A percentile compares a stretch with the other conserved stretches of the same genome.
Evolutionary conservation across 2,113 vertebrate species (phyloP).

Genomic region (Anoura caudifer): DNA sequence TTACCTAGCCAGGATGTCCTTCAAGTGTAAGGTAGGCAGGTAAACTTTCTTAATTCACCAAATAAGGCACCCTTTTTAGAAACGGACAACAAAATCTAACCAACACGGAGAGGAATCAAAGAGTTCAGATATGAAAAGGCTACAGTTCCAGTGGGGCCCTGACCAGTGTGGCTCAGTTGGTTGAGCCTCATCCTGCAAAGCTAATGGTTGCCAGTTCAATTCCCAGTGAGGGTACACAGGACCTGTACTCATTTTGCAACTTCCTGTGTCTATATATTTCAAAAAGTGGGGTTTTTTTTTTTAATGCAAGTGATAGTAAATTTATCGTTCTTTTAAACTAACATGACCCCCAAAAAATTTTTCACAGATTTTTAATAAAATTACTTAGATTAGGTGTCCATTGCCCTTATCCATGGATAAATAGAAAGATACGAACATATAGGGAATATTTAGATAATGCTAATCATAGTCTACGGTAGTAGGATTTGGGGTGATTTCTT

Average conservation of each 20-base stretch:
- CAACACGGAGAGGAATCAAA: background rate
- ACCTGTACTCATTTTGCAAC: background rate
- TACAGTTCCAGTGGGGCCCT: background rate
- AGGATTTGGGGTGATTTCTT: background rate
- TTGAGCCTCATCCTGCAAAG: background rate
- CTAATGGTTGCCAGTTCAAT: background rate
- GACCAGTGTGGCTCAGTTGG: background rate
- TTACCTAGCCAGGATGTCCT: background rate
- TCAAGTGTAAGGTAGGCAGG: background rate
- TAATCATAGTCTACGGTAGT: background rate
- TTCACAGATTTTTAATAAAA: background rate
- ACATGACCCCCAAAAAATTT: background rate
- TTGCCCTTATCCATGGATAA: background rate
- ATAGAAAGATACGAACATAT: background rate
- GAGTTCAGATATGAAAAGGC: background rate
- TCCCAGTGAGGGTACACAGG: background rate
- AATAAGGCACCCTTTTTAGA: background rate
- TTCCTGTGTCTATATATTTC: constrained; percentile 23
- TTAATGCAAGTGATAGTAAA: background rate
- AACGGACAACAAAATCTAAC: background rate
- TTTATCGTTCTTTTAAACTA: background rate
- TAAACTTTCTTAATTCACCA: background rate
- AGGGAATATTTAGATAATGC: background rate
- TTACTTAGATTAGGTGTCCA: background rate
- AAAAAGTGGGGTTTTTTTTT: background rate